These are phyloP conservation scores for Choreutis nemorana DNA, from an alignment of 2,888 invertebrate species.

Conservation along the genomic window DNA sequence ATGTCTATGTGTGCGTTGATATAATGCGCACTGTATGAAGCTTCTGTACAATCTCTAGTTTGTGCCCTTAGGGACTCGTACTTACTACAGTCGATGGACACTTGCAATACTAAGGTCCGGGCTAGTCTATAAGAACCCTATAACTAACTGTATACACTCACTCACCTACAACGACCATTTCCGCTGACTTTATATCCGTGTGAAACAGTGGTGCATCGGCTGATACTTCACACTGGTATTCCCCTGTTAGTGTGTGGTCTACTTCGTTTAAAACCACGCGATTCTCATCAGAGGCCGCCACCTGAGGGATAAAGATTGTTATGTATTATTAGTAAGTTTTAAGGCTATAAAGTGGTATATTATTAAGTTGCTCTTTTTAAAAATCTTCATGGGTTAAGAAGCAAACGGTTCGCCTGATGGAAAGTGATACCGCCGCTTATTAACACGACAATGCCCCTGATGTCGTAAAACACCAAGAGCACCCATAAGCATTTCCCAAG, in stretches of 20 bases:
- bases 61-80: conserved; percentile 3
- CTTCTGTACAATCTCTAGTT: conserved; percentile 1
- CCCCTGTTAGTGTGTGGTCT: conserved; percentile 70
- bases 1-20: background rate
- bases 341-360: no score
- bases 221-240: conserved; percentile 78
- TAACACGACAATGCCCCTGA: no score
- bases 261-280: conserved; percentile 74
- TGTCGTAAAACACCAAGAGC: no score
- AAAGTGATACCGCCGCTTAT: no score
- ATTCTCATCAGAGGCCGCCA: conserved; percentile 71
- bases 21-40: background rate
- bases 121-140: background rate
- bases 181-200: conserved; percentile 70
- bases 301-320: conserved; percentile 49
- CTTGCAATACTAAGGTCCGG: no score
- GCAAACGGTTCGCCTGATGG: no score
- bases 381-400: no score
- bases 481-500: no score
- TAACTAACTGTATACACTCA: conserved; percentile 5
- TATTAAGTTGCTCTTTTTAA: no score
- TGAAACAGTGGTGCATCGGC: conserved; percentile 76
- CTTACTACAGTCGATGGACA: conserved; percentile 5
- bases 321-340: no score
- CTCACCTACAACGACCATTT: conserved; percentile 72